phyloP scores from a whole-genome alignment of 2,888 invertebrate species.

The Cremastinae sp. region DNA sequence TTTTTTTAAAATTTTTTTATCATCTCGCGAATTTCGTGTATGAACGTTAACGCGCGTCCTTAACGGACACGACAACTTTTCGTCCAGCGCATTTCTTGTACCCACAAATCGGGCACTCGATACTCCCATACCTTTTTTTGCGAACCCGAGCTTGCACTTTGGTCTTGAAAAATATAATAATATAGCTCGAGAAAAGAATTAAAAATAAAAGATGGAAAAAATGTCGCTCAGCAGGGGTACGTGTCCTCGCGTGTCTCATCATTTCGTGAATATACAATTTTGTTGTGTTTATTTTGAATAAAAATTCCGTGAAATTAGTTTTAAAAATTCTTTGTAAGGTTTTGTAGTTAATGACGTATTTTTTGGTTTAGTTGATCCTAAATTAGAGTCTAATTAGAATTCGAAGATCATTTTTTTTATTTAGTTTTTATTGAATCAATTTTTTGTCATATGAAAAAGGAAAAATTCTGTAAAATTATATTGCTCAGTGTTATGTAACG shows the following conservation, averaged over 20 bases:
- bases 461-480: too few relatives aligned
- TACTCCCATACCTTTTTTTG: conserved; percentile 38
- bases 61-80: conserved; percentile 43
- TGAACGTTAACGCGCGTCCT: conserved; percentile 17
- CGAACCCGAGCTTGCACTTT: conserved; percentile 11
- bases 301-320: neutral
- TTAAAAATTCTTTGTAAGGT: too few relatives aligned
- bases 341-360: too few relatives aligned
- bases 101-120: conserved; percentile 59
- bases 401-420: too few relatives aligned
- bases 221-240: conserved; percentile 30
- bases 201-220: conserved; percentile 11
- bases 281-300: neutral
- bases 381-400: too few relatives aligned
- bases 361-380: too few relatives aligned
- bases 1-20: conserved; percentile 41
- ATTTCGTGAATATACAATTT: neutral
- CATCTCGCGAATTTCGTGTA: conserved; percentile 22
- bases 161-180: neutral
- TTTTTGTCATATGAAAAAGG: too few relatives aligned
- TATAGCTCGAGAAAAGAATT: conserved; percentile 6
- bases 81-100: conserved; percentile 48
- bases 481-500: too few relatives aligned
- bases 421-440: too few relatives aligned
- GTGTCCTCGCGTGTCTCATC: neutral